Percentiles rank a stretch among this genome's conserved stretches.
These are phyloP conservation scores for Rhabdornis inornatus DNA, from an alignment of 2,113 vertebrate genomes.

Conservation along the genomic window DNA sequence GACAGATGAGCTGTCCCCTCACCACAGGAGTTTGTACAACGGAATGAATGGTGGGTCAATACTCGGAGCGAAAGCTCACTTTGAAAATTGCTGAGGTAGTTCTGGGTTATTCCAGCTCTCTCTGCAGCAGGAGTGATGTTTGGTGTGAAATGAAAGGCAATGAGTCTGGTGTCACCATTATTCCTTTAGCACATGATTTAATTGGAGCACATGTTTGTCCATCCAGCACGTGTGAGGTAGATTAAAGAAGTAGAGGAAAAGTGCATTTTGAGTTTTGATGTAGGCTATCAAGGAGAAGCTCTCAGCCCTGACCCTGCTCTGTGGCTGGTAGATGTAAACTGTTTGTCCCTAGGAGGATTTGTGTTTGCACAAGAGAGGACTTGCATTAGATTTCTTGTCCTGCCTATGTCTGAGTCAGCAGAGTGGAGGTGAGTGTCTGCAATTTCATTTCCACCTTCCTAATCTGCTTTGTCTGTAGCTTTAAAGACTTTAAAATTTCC, in stretches of 20 bases:
- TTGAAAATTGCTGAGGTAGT: background rate
- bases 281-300: background rate
- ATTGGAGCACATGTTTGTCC: background rate
- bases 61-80: background rate
- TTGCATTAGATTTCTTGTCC: background rate
- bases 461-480: background rate
- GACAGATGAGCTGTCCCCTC: conserved; percentile 71
- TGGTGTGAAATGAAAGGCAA: background rate
- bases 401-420: background rate
- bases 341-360: background rate
- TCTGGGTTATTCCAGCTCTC: background rate
- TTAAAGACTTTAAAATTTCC: background rate
- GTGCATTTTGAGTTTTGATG: background rate
- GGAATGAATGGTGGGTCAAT: conserved; percentile 63
- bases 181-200: background rate
- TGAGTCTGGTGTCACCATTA: background rate
- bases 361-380: background rate
- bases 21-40: conserved; percentile 65
- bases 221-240: background rate
- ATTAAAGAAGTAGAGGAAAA: background rate
- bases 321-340: background rate
- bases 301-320: background rate
- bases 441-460: background rate
- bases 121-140: background rate
- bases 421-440: background rate